Percentiles rank a stretch among this genome's conserved stretches.
phyloP scores from a whole-genome alignment of 2,888 invertebrate species.

The Pachymerium ferrugineum region DNA sequence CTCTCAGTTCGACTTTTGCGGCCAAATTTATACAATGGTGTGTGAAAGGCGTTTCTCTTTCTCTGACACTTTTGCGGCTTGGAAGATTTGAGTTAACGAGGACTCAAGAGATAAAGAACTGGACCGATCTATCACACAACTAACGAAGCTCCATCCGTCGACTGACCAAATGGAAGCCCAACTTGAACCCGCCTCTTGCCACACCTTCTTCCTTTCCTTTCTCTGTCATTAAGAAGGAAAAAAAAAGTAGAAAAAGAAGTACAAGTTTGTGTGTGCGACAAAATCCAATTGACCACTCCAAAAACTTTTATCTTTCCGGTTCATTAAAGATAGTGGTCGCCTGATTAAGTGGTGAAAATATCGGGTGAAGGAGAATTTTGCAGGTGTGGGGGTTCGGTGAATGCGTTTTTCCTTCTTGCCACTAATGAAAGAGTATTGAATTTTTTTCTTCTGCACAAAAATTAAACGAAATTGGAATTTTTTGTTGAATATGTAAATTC shows the following conservation, averaged over 20 bases:
- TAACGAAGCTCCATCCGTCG: conserved; percentile 7
- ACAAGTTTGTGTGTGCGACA: background rate
- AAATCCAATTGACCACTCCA: conserved; percentile 4
- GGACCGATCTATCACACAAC: conserved; percentile 3
- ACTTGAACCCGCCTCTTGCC: background rate
- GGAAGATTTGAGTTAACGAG: background rate
- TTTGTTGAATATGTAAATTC: background rate
- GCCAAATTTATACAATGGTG: background rate
- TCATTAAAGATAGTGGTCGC: conserved; percentile 1
- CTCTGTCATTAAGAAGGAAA: background rate
- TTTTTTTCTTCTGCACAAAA: too few relatives aligned
- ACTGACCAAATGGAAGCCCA: background rate
- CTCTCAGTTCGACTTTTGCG: too few relatives aligned
- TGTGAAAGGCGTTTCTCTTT: background rate
- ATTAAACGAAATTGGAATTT: too few relatives aligned
- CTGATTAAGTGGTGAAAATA: conserved; percentile 8
- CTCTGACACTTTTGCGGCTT: background rate
- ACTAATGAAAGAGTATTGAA: background rate
- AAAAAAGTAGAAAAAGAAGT: background rate
- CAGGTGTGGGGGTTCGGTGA: background rate
- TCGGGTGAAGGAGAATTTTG: background rate
- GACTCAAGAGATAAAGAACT: conserved; percentile 4
- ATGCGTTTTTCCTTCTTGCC: background rate
- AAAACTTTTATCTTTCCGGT: conserved; percentile 8
- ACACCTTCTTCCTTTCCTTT: background rate